Percentiles rank a stretch among this genome's conserved stretches.
Conservation (phyloP, 2,113 vertebrate species). For the Megaptera novaeangliae region DNA sequence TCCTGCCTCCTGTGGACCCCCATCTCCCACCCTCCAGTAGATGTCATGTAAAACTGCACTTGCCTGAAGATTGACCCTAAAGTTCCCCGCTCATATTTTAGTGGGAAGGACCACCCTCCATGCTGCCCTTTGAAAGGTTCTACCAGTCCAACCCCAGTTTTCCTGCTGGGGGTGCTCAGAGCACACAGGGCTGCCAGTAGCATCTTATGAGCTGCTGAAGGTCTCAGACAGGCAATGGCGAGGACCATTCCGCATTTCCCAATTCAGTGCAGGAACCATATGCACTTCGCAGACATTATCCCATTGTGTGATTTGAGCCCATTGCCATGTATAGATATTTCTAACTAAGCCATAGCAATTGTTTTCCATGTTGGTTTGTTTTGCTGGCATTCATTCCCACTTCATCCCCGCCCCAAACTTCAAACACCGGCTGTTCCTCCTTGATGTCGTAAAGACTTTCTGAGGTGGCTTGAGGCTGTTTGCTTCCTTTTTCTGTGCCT, state of each 20-base stretch:
- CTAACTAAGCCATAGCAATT: neutral
- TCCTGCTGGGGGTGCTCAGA: neutral
- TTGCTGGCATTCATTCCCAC: neutral
- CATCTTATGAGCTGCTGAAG: neutral
- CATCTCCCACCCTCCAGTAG: fast-evolving
- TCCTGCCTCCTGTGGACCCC: neutral
- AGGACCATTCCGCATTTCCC: neutral
- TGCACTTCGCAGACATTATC: neutral
- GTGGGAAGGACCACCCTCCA: neutral
- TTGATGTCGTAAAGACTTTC: neutral
- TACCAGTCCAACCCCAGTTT: neutral
- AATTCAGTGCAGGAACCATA: neutral
- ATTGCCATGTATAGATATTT: neutral
- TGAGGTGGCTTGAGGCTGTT: neutral
- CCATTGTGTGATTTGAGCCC: neutral
- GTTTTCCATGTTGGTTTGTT: neutral
- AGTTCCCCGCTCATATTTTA: neutral
- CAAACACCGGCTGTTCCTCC: neutral
- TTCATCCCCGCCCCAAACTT: neutral
- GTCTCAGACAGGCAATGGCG: neutral
- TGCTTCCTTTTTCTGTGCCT: neutral
- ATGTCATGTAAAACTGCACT: neutral
- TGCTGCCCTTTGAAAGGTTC: neutral
- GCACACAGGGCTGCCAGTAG: neutral
- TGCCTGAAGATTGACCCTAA: neutral